phyloP scores from a whole-genome alignment of 1,140 invertebrate genomes.

The Drosophila sproati region DNA sequence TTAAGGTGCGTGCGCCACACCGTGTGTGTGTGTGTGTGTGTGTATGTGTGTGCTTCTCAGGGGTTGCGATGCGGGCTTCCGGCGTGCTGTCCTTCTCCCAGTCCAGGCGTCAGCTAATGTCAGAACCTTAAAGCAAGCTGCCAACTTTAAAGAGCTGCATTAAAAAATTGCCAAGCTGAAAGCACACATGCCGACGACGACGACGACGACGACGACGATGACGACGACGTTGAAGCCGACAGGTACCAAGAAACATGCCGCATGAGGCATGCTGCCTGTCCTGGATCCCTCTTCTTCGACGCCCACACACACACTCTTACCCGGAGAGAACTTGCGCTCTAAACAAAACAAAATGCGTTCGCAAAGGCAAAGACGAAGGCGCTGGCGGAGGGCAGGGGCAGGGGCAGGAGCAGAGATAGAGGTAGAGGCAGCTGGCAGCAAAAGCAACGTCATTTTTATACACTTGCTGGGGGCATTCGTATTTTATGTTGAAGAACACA shows the following conservation, averaged over 20 bases:
- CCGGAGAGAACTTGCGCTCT: constrained; percentile 64
- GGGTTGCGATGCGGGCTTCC: constrained; percentile 34
- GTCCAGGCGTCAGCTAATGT: constrained; percentile 26
- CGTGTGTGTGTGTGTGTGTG: constrained; percentile 41
- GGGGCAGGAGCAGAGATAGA: not conserved
- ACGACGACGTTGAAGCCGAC: constrained; percentile 17
- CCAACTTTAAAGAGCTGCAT: constrained; percentile 60
- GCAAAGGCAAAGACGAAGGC: constrained; percentile 57
- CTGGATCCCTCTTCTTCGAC: constrained; percentile 3
- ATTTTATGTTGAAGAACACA: not conserved
- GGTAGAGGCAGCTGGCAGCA: constrained; percentile 63
- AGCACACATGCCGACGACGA: not conserved
- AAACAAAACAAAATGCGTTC: constrained; percentile 82
- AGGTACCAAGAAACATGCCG: constrained; percentile 66
- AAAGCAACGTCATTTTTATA: constrained; percentile 71
- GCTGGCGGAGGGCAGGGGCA: constrained; percentile 1
- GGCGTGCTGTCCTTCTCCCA: constrained; percentile 35
- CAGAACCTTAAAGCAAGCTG: constrained; percentile 41
- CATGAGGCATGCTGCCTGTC: constrained; percentile 38
- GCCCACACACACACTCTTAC: constrained; percentile 24
- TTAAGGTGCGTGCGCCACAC: constrained; percentile 64
- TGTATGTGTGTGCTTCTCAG: constrained; percentile 26
- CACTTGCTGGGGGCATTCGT: not conserved
- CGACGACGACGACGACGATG: constrained; percentile 14
- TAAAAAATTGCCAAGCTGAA: constrained; percentile 10